Base-by-base conservation (phyloP, 2,888 invertebrate genomes). In the Eutolmus rufibarbis region DNA sequence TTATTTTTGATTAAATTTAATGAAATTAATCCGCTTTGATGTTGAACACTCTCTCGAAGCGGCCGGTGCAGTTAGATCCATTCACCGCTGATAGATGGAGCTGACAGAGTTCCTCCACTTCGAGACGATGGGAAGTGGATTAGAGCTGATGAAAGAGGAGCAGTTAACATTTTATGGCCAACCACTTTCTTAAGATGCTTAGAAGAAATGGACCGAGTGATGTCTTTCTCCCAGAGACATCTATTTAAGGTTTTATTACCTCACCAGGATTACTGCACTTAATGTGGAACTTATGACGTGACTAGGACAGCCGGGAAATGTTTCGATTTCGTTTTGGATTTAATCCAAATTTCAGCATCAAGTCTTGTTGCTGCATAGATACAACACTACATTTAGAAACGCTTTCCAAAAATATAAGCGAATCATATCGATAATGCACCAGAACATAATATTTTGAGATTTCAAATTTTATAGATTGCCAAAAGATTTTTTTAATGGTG, bases 1-100 rank as follows among this genome's bases (percentile, higher is more conserved):
- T 66, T 66, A 66, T 66, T 66, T 66, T 66, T 78, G 78, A 78
- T 37, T 78, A 43, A 78, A 78, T 78, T 78, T 78, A 78, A 78
- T 78, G 78, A 78, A 78, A 78, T 78, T 78, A 78, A 78, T 78
- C 78, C 43, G 43, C 40, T 78, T 40, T 78, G 28, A 78, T 43
- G 78, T 23, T 40, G 43, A 43, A 78, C 78, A 78, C 40, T 78
- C 66, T 23, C 19, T 23, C 28, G 4, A 23, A 23, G 5, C 28
- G 66, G 66, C 28, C 19, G 12, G 66, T 23, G 66, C 66, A 66
- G 66, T 66, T 66, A 66, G 66, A 66, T 66, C 66, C 66, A 19
- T 23, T 66, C 66, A 12, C 28, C 66, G 66, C 66, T 66, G 66
- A 66, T 66, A 66, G 66, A 66, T 66, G 66, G 66, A 66, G 66